Base-by-base conservation (phyloP, 2,888 invertebrate species). In the Polydrusus cervinus region DNA sequence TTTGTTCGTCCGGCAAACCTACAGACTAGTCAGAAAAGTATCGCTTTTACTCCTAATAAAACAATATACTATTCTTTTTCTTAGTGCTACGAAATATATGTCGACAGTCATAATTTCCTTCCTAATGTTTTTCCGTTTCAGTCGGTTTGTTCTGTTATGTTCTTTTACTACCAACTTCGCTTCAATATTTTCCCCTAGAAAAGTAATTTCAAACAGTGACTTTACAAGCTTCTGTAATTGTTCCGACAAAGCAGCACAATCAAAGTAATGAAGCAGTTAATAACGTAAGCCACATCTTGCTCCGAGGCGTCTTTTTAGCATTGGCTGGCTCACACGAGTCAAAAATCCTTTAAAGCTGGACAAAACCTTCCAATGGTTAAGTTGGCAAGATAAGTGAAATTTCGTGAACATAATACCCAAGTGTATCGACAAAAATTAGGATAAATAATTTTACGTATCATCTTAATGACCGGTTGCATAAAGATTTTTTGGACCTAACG, bases 211-310 rank as follows among this genome's bases (percentile, higher is more conserved):
- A 68, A 53, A 68, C 74, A 61, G 69, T 64, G 69, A 69, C 62
- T 74, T 74, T 74, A 76, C 75, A 75, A 70, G 78, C 75, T 78
- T 76, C 72, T 77, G 76, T 79, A 79, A 80, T 80, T 79, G 78
- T 80, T 69, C 76, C 74, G 78, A 73, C 78, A 74, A 78, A 78
- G 75, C 66, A 68, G 78, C 76, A 78, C 78, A 80, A 79, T 79
- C 79, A 78, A 78, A 79, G 79, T 81, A 82, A 82, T 81, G 80
- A 79, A 82, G 78, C 81, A 80, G 81, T 81, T 81, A 79, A 81
- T 82, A 82, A 81, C 78, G 74, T 78, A 78, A 78, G 76, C 67
- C 53, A 30, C 45, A 49, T 64, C 30, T 34, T 25, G 64, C 64
- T 60, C 57, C 18, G 11, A 60, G 57, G 57, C 57, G 57, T 60